Base-by-base conservation (phyloP, 1,140 invertebrate species). In the Bradynema listronoti region DNA sequence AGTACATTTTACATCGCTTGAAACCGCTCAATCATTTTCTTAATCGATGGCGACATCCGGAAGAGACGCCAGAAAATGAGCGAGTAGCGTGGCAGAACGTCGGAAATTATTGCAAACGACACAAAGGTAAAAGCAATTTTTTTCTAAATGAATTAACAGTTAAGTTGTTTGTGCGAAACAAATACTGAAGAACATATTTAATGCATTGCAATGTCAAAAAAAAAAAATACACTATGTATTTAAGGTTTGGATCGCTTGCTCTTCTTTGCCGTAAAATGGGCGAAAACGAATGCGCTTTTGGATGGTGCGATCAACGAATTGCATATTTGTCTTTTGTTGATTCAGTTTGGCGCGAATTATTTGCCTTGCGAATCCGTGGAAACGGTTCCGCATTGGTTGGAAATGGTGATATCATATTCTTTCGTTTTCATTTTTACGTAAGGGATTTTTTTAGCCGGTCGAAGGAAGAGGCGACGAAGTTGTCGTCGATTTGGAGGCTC, bases 211-310 rank as follows among this genome's bases (percentile, higher is more conserved):
- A 39, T 11, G 11, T 39, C 36, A 39, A 19, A 39, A 11, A 39
- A 39, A 39, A 11, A 39, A 11, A 19, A 19, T 11, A 39, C 36
- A 11, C 36, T 39, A 39, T 19, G 36, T 39, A 11, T 39, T 64
- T 22, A 46, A 62, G 63, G 64, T 4, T 41, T 66, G 3, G 65
- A 59, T 19, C 32, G 69, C 22, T 36, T 66, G 24, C 22, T 68
- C 16, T 66, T 63, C 54, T 66, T 63, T 42, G 32, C 47, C 30
- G 49, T 56, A n/a, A 65, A 67, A 32, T 65, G 62, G 62, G 64
- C 51, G 19, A 47, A 36, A 25, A 49, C 39, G 50, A 70, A 47
- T 14, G 34, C 39, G 7, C 22, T 65, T 32, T 16, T 65, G n/a
- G 63, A 27, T 16, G 62, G 55, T 11, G 27, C 34, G 25, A 27